These are phyloP conservation scores for Dorcus hopei DNA, from an alignment of 2,888 invertebrate species.

Conservation along the genomic window DNA sequence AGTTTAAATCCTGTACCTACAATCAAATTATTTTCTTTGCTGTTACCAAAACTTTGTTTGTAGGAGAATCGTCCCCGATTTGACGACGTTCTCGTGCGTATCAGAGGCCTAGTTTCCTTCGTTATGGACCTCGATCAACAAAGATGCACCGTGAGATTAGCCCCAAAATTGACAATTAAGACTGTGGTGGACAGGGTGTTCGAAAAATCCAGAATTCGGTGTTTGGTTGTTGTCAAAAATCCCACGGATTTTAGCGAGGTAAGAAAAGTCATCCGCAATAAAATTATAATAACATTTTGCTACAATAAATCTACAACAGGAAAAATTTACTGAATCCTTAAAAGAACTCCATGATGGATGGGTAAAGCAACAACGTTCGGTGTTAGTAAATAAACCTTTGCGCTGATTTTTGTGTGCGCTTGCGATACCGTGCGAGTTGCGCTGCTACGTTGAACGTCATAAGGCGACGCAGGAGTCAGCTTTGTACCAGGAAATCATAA, in stretches of 20 bases:
- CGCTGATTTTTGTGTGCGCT: conserved; percentile 18
- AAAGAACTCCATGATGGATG: too few species aligned
- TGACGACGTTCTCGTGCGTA: conserved; percentile 29
- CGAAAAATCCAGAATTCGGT: conserved; percentile 24
- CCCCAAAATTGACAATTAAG: conserved; percentile 26
- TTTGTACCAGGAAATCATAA: conserved; percentile 27
- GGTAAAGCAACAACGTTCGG: too few species aligned
- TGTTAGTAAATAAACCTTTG: neutral
- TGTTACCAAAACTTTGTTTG: neutral
- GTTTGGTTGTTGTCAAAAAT: conserved; percentile 29
- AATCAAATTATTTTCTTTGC: neutral
- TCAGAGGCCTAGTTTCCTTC: conserved; percentile 36
- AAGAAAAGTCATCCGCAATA: neutral
- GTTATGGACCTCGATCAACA: conserved; percentile 31
- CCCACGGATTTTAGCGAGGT: conserved; percentile 24
- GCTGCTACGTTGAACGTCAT: conserved; percentile 29
- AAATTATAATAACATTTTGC: neutral
- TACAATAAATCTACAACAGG: too few species aligned
- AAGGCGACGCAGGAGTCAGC: conserved; percentile 31
- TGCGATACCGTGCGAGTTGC: conserved; percentile 27
- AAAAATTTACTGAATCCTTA: too few species aligned
- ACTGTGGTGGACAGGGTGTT: conserved; percentile 28
- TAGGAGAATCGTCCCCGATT: conserved; percentile 27
- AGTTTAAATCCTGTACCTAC: conserved; percentile 17
- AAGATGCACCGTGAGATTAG: conserved; percentile 32